These are phyloP conservation scores for Struthio camelus DNA, from an alignment of 2,113 vertebrate genomes.

Conservation along the genomic window DNA sequence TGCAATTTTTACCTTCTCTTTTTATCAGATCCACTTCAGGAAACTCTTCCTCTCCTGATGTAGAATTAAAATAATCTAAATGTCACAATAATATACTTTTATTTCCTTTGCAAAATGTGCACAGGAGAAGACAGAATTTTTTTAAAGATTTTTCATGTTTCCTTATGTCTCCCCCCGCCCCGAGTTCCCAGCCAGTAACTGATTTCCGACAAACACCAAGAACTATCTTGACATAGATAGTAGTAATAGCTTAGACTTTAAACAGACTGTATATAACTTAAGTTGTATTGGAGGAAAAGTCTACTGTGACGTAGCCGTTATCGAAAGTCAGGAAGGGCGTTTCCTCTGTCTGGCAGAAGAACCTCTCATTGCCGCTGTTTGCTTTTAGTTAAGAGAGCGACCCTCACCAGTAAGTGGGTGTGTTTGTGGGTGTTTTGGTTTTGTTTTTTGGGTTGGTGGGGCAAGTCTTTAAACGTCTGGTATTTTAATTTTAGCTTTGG, in stretches of 20 bases:
- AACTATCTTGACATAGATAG: neutral
- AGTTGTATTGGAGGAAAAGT: neutral
- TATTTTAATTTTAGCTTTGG: neutral
- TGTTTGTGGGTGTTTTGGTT: neutral
- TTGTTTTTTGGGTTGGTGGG: no score
- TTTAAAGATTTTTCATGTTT: neutral
- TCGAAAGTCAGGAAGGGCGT: no score
- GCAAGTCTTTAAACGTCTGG: neutral
- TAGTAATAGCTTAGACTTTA: neutral
- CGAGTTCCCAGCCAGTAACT: neutral
- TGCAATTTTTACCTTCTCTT: neutral
- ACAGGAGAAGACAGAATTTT: neutral
- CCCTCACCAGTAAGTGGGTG: neutral
- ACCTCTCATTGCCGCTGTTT: neutral
- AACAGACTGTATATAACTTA: neutral
- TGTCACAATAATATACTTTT: neutral
- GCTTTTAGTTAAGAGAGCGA: neutral
- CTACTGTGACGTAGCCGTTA: neutral
- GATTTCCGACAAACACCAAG: neutral
- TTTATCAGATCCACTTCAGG: neutral
- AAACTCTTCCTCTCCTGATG: neutral
- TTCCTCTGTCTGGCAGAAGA: neutral
- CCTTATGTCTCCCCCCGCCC: no score
- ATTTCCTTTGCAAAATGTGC: neutral
- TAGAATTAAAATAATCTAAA: neutral